Evolutionary conservation across 2,797 vertebrate species (phyloP), one percentile per base, ranked within the genome.

Genomic region (Kryptolebias ocellatus): DNA sequence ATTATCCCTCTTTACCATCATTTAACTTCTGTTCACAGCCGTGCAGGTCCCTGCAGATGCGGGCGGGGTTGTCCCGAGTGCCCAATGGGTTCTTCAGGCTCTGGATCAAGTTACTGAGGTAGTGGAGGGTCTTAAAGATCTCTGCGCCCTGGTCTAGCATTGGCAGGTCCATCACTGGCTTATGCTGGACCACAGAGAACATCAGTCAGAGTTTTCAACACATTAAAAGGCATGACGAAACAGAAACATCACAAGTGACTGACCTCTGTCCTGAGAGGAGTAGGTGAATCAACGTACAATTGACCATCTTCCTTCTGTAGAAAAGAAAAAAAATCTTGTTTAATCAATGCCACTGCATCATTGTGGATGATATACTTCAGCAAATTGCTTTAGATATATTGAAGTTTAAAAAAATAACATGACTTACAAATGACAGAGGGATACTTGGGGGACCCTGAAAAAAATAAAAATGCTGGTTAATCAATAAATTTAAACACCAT

Each of bases 21-120:
- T 89, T 94, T 92, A 96, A 94, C 91, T 93, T 97, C 89, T 95
- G 95, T 93, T 98, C 96, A 94, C 97, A 99, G 93, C 96, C 95
- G 94, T 96, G 95, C 83, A 99, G 96, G 91, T 99, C 98, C 86
- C 96, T 94, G 91, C 98, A 99, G 89, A 99, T 95, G 70, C 97
- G 96, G 78, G 95, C 96, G 0, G 98, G 98, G 83, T 98, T 98
- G 56, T 98, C 96, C 84, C 90, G 94, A 55, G 96, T 98, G 76
- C 98, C 98, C 89, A 98, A 91, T 65, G 98, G 98, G 84, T 96
- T 98, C 89, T 98, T 99, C 89, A 99, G 96, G 94, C 95, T 98
- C 91, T 96, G 96, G 86, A 99, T 96, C 93, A 99, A 95, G 91
- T 94, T 96, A 94, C 95, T 98, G 95, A 99, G 96, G 96, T 99